Evolutionary conservation across 1,140 invertebrate genomes (phyloP).

Genomic region (Stratiolaelaps scimitus): DNA sequence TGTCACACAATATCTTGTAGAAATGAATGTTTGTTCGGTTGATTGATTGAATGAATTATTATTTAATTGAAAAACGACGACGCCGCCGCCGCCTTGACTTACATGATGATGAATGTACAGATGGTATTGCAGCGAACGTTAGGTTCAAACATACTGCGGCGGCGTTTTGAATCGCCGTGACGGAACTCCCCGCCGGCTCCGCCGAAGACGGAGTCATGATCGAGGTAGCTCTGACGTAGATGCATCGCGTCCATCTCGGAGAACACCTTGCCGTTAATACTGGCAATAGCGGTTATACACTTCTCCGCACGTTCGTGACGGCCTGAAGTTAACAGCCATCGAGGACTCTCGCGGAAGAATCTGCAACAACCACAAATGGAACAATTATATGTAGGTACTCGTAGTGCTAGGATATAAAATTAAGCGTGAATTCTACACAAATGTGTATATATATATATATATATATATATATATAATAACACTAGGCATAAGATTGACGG

Average conservation of each 20-base stretch:
- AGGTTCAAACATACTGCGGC: background rate
- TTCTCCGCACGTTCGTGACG: slow-evolving; percentile 18
- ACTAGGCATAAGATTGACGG: too few species aligned
- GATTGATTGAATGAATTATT: background rate
- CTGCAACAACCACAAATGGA: background rate
- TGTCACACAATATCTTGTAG: too few species aligned
- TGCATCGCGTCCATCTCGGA: slow-evolving; percentile 24
- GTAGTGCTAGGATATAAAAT: too few species aligned
- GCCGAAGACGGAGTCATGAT: background rate
- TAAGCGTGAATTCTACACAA: too few species aligned
- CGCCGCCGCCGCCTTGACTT: background rate
- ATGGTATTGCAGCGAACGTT: slow-evolving; percentile 19
- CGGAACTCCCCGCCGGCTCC: background rate
- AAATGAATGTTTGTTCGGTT: background rate
- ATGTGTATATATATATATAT: too few species aligned
- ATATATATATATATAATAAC: too few species aligned
- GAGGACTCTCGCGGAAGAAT: slow-evolving; percentile 24
- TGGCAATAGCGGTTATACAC: slow-evolving; percentile 12
- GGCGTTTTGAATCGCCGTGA: background rate
- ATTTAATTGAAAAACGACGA: too few species aligned
- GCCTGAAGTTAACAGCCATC: slow-evolving; percentile 10
- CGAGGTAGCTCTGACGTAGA: slow-evolving; percentile 25
- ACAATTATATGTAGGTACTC: too few species aligned
- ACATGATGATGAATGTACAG: slow-evolving; percentile 27
- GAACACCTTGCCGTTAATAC: slow-evolving; percentile 19